Conservation (phyloP, 2,797 vertebrate genomes). For the Carduelis carduelis region DNA sequence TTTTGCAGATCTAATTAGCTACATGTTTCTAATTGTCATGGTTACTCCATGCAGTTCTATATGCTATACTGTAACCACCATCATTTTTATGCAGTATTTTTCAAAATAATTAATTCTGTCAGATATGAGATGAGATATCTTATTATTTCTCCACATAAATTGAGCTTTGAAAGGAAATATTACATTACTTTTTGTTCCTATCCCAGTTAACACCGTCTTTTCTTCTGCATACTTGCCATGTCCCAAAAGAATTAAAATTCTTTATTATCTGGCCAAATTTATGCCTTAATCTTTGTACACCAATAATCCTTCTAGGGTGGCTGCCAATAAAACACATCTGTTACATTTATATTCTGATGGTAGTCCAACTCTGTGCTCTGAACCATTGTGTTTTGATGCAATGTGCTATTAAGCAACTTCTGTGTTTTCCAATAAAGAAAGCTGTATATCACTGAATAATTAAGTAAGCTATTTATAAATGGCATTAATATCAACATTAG, state of each 20-base stretch:
- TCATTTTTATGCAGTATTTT: not conserved
- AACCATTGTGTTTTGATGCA: not conserved
- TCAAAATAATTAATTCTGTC: constrained; percentile 20
- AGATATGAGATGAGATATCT: not conserved
- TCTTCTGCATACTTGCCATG: not conserved
- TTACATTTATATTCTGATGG: not conserved
- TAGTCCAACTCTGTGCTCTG: not conserved
- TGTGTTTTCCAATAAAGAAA: not conserved
- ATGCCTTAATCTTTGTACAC: not conserved
- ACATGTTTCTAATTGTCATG: not conserved
- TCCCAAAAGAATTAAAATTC: not conserved
- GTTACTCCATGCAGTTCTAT: not conserved
- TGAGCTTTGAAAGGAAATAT: not conserved
- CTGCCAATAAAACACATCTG: not conserved
- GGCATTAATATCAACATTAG: not conserved
- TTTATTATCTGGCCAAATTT: constrained; percentile 1
- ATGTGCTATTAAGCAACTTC: not conserved
- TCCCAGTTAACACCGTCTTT: not conserved
- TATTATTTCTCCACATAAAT: not conserved
- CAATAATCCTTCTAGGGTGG: not conserved
- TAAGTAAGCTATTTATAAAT: not conserved
- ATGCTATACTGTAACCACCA: not conserved
- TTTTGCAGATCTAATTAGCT: not conserved
- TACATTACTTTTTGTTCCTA: not conserved
- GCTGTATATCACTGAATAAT: not conserved